Evolutionary conservation across 2,113 vertebrate species (phyloP).

Genomic region (Mionectes macconnelli): DNA sequence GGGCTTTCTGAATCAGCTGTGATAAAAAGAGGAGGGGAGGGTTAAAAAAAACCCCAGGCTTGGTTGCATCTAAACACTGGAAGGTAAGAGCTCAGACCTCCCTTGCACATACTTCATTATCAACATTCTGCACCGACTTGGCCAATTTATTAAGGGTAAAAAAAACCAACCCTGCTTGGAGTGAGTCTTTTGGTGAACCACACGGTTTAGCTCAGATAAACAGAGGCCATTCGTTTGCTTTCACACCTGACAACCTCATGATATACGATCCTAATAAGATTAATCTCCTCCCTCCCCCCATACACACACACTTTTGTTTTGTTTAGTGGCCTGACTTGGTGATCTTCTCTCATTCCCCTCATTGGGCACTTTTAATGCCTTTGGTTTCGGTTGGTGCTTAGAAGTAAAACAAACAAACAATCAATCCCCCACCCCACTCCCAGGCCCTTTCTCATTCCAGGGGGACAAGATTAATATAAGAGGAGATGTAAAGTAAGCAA

Average conservation of each 20-base stretch:
- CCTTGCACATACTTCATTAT: slow-evolving; percentile 87
- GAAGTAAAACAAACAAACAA: slow-evolving; percentile 66
- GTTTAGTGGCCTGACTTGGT: slow-evolving; percentile 60
- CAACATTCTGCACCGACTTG: slow-evolving; percentile 82
- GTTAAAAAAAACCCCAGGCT: not conserved
- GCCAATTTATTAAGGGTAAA: slow-evolving; percentile 92
- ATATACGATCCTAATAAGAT: slow-evolving; percentile 97
- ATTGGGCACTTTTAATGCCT: slow-evolving; percentile 60
- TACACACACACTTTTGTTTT: slow-evolving; percentile 57
- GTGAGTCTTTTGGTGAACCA: slow-evolving; percentile 86
- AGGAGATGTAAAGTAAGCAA: slow-evolving; percentile 31
- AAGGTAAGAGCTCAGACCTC: slow-evolving; percentile 76
- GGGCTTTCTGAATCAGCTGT: slow-evolving; percentile 91
- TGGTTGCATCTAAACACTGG: slow-evolving; percentile 68
- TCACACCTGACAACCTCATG: slow-evolving; percentile 91
- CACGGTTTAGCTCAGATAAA: slow-evolving; percentile 95
- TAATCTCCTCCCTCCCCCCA: slow-evolving; percentile 80
- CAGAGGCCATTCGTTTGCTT: slow-evolving; percentile 94
- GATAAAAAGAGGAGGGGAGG: slow-evolving; percentile 79
- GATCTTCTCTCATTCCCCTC: slow-evolving; percentile 63
- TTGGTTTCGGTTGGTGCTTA: slow-evolving; percentile 65
- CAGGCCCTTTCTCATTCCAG: slow-evolving; percentile 39
- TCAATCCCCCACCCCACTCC: slow-evolving; percentile 8
- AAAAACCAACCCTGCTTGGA: slow-evolving; percentile 69
- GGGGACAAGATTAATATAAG: slow-evolving; percentile 65